These are phyloP conservation scores for Calliphora vicina DNA, from an alignment of 1,140 invertebrate genomes.

Conservation along the genomic window DNA sequence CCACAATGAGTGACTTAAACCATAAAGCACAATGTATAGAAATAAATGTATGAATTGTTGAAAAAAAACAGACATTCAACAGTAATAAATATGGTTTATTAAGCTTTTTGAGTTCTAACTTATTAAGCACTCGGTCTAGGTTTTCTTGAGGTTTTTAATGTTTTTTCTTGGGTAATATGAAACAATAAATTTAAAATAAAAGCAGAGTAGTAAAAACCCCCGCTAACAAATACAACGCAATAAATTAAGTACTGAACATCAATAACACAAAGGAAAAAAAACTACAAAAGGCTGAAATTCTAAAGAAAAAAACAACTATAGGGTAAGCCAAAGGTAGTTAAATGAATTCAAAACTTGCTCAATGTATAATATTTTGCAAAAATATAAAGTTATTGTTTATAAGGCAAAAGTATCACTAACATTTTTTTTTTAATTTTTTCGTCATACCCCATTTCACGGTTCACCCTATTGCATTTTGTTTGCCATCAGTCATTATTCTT, in stretches of 20 bases:
- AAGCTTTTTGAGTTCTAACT: background rate
- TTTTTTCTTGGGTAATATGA: background rate
- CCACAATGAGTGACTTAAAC: background rate
- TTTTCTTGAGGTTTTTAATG: background rate
- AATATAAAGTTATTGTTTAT: background rate
- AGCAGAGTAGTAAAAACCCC: background rate
- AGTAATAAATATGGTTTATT: background rate
- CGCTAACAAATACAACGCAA: background rate
- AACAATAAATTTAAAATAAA: background rate
- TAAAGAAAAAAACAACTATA: background rate
- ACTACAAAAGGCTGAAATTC: background rate
- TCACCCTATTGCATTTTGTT: too few species aligned
- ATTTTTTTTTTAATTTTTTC: background rate
- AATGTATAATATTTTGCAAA: background rate
- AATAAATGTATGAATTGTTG: background rate
- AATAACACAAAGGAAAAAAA: constrained; percentile 5
- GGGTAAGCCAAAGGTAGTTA: background rate
- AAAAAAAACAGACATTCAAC: background rate
- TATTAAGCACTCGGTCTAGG: background rate
- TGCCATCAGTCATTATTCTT: background rate
- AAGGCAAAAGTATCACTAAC: background rate
- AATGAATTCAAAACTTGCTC: background rate
- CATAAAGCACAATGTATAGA: background rate
- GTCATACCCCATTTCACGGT: background rate
- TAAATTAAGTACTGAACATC: constrained; percentile 18